Percentiles rank a stretch among this genome's conserved stretches.
phyloP scores from a whole-genome alignment of 2,113 vertebrate genomes.

The Anoura caudifer region DNA sequence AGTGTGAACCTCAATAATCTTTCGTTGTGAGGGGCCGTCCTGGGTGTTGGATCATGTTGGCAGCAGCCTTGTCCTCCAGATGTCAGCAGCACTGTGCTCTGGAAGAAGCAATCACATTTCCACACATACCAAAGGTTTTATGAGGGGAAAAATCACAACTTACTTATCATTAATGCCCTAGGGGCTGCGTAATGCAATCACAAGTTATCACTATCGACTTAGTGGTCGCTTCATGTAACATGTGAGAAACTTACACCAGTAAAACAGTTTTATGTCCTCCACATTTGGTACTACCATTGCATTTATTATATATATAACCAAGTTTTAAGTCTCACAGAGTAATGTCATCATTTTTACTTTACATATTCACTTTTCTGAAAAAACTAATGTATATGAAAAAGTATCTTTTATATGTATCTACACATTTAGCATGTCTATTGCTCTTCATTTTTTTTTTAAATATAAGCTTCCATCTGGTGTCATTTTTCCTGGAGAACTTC shows the following conservation, averaged over 20 bases:
- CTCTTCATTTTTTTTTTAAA: neutral
- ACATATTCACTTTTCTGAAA: neutral
- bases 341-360: neutral
- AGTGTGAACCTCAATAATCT: neutral
- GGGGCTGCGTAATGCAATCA: neutral
- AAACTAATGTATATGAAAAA: neutral
- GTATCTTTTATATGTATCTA: neutral
- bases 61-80: neutral
- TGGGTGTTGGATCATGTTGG: neutral
- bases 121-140: neutral
- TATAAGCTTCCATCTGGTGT: neutral
- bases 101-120: neutral
- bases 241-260: neutral
- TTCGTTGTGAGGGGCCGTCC: neutral
- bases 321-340: neutral
- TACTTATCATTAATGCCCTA: neutral
- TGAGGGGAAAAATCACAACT: neutral
- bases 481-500: neutral
- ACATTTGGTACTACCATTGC: neutral
- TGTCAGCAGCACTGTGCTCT: neutral
- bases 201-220: neutral
- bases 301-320: neutral
- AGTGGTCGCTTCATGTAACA: neutral
- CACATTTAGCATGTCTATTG: neutral
- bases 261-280: neutral